Percentiles rank a stretch among this genome's conserved stretches.
Conservation (phyloP, 2,888 invertebrate genomes). For the Craniophora ligustri region DNA sequence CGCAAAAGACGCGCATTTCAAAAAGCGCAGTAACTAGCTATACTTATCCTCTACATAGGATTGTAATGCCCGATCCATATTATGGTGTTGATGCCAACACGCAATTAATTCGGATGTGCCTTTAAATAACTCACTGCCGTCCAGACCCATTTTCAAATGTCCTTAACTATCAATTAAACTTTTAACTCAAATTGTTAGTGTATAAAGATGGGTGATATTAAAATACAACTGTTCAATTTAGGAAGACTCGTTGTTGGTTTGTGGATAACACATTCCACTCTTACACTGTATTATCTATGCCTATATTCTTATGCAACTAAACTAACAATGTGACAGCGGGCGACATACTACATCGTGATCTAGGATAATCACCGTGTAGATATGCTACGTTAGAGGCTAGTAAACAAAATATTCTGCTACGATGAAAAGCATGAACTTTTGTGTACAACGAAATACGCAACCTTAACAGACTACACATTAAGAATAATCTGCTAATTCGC, state of each 20-base stretch:
- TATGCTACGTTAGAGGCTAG: background rate
- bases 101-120: constrained; percentile 32
- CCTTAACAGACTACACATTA: background rate
- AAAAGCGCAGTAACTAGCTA: too few relatives aligned
- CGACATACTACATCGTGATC: constrained; percentile 13
- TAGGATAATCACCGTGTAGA: constrained; percentile 1
- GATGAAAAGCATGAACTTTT: background rate
- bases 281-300: constrained; percentile 51
- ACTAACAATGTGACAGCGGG: constrained; percentile 48
- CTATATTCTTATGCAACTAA: constrained; percentile 62
- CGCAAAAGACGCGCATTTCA: constrained; percentile 24
- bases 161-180: constrained; percentile 39
- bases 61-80: too few relatives aligned
- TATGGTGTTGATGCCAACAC: constrained; percentile 17
- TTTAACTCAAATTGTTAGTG: constrained; percentile 23
- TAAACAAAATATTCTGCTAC: background rate
- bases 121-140: constrained; percentile 22
- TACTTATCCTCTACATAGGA: too few relatives aligned
- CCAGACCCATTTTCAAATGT: constrained; percentile 5
- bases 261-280: constrained; percentile 51
- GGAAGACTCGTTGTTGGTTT: constrained; percentile 26
- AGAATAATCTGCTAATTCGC: background rate
- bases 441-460: background rate
- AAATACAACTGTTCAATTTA: background rate
- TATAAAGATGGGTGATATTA: background rate